phyloP scores from a whole-genome alignment of 1,140 invertebrate genomes.

The Bombus polaris region DNA sequence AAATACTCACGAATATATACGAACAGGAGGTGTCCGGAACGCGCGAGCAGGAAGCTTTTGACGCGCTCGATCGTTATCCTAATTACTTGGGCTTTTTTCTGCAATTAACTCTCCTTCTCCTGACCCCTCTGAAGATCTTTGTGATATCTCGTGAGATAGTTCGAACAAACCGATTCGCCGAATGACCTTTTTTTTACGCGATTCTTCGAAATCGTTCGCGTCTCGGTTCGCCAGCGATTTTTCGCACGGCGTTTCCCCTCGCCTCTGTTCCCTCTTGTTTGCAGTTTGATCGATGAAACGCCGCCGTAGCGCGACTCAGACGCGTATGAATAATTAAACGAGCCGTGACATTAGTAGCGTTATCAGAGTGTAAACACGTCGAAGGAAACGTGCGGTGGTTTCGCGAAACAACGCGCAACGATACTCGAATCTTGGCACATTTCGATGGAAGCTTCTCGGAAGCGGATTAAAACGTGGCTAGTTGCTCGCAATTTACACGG shows the following conservation, averaged over 20 bases:
- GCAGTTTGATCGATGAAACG: background rate
- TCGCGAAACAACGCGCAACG: background rate
- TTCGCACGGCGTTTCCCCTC: background rate
- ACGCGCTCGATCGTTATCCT: conserved; percentile 22
- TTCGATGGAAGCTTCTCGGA: background rate
- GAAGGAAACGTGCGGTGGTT: background rate
- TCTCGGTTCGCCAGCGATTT: background rate
- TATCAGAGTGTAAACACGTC: conserved; percentile 8
- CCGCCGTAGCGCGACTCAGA: background rate
- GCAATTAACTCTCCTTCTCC: conserved; percentile 6
- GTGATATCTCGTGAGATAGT: conserved; percentile 17
- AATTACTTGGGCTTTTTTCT: background rate
- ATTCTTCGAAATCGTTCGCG: background rate
- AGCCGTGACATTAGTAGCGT: conserved; percentile 12
- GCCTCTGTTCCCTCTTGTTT: background rate
- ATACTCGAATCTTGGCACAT: background rate
- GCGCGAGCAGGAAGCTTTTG: conserved; percentile 17
- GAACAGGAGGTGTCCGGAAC: conserved; percentile 4
- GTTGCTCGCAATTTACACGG: too few species aligned
- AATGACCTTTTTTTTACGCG: background rate
- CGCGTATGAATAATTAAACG: conserved; percentile 8
- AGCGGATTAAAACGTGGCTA: background rate
- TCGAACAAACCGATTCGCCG: background rate
- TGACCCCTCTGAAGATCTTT: background rate
- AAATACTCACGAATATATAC: background rate